Evolutionary conservation across 2,888 invertebrate genomes (phyloP), one percentile per base, ranked within the genome.

Genomic region (Hanleya hanleyi): DNA sequence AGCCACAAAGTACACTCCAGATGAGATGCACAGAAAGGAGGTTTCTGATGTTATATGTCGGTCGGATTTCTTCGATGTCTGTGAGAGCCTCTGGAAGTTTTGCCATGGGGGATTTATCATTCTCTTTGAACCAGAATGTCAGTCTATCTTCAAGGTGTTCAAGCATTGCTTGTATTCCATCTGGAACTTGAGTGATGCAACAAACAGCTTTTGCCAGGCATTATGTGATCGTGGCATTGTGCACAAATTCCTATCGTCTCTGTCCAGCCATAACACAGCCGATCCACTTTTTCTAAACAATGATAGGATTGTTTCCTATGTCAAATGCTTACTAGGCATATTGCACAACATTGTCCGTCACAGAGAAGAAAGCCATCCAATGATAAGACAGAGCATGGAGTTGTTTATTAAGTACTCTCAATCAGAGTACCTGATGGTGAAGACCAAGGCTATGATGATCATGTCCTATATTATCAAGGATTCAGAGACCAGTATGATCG

Each of bases 391-490:
- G 32, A 77, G 79, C 33, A 74, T 79, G 47, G 76, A 84, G 4
- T 78, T 88, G 7, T 67, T 76, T 0, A 71, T 81, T 22, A 76
- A 88, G 7, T 76, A 80, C 37, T 38, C 61, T 6, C 80, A 79
- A 7, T 67, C 71, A 3, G 69, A 72, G 22, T 71, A 79, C 7
- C 76, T 69, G 9, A 85, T 88, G 79, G 77, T 89, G 5, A 78
- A 84, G 66, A 84, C 87, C 2, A 89, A 89, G 73, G 81, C 87
- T 3, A 78, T 86, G 29, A 82, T 89, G 36, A 81, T 87, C 18
- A 77, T 88, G 69, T 87, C 88, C 7, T 88, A 87, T 70, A 80
- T 89, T 35, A 78, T 88, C 6, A 82, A 79, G 62, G 88, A 88
- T 74, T 79, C 82, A n/a, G 86, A 88, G 75, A 87, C 83, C 72